Percentiles rank a stretch among this genome's conserved stretches.
Evolutionary conservation across 2,888 invertebrate genomes (phyloP).

Genomic region (Odontothrips loti): DNA sequence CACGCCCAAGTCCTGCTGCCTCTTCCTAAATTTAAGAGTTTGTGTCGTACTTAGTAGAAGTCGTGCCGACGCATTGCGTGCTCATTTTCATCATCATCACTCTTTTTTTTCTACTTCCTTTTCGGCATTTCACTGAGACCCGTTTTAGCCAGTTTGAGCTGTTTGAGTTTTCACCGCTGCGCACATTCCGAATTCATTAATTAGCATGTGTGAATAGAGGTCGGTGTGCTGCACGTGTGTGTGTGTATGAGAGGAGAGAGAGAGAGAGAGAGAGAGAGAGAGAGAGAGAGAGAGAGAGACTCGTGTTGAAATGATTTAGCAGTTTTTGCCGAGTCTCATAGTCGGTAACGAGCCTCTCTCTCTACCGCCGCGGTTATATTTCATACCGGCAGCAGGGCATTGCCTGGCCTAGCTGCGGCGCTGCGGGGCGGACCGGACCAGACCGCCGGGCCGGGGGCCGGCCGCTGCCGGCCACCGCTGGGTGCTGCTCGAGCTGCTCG

Average conservation of each 20-base stretch:
- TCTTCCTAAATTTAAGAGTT: no score
- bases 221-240: neutral
- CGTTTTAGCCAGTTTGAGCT: neutral
- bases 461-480: no score
- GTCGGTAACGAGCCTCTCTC: constrained; percentile 10
- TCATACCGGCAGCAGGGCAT: neutral
- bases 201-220: constrained; percentile 7
- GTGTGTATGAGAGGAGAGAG: neutral
- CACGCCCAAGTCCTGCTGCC: no score
- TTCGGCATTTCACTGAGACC: neutral
- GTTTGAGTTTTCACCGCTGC: neutral
- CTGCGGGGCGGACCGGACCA: no score
- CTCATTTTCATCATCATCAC: no score
- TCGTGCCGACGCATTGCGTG: no score
- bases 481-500: no score
- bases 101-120: neutral
- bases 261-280: no score
- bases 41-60: no score
- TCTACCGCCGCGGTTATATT: neutral
- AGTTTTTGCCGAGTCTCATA: neutral
- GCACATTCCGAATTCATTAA: neutral
- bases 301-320: constrained; percentile 16
- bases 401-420: neutral
- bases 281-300: no score
- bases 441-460: no score